phyloP scores from a whole-genome alignment of 2,888 invertebrate species.

The Tiliacea aurago region DNA sequence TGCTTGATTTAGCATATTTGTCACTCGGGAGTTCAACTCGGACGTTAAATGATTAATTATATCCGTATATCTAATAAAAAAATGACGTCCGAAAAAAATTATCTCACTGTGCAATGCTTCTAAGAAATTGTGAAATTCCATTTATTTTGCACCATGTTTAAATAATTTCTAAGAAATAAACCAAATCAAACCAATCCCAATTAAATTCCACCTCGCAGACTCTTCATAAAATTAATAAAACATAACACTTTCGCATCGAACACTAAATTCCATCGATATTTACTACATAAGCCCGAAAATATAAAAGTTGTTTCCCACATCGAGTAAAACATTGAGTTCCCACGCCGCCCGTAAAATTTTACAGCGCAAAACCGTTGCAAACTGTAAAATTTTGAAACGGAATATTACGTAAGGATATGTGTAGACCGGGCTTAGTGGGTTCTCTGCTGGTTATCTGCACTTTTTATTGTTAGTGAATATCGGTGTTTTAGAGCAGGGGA shows the following conservation, averaged over 20 bases:
- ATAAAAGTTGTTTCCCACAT: conserved; percentile 65
- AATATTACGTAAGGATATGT: conserved; percentile 54
- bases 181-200: conserved; percentile 1
- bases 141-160: not conserved
- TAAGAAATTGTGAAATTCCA: too few relatives aligned
- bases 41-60: too few relatives aligned
- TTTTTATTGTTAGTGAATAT: conserved; percentile 58
- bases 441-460: conserved; percentile 37
- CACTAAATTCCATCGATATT: conserved; percentile 61
- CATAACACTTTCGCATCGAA: conserved; percentile 41
- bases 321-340: conserved; percentile 40
- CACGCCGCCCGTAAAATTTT: conserved; percentile 69
- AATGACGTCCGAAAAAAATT: too few relatives aligned
- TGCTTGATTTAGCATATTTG: too few relatives aligned
- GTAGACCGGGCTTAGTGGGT: conserved; percentile 44
- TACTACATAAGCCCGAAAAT: conserved; percentile 59
- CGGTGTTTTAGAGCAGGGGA: conserved; percentile 38
- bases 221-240: conserved; percentile 60
- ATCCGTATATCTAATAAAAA: too few relatives aligned
- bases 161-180: not conserved
- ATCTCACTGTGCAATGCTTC: too few relatives aligned
- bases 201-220: conserved; percentile 4
- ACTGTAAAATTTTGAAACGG: conserved; percentile 63
- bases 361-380: conserved; percentile 68
- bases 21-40: too few relatives aligned